Base-by-base conservation (phyloP, 2,888 invertebrate genomes). In the Yponomeuta sedellus region DNA sequence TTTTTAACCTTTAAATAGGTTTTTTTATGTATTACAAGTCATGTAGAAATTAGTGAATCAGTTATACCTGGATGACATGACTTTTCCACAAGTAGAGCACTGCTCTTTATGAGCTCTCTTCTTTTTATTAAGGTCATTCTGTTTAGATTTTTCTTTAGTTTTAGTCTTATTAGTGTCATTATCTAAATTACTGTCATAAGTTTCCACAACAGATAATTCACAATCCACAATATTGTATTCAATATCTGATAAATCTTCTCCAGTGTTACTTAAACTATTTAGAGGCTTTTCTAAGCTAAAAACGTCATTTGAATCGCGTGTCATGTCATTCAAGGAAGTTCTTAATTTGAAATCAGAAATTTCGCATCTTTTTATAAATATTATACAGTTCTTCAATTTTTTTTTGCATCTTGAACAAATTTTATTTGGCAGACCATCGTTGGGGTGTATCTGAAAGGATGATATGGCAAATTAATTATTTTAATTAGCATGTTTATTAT, bases 71-170 rank as follows among this genome's bases (percentile, higher is more conserved):
- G 91, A 91, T 28, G 91, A 90, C 85, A 92, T 86, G 34, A 91
- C 82, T 82, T 90, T 92, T n/a, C 91, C 92, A 79, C 92, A 92
- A 44, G 82, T 87, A 70, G 81, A 86, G 71, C 92, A 92, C 75
- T 92, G 92, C 65, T 85, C 83, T 69, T 82, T 83, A 25, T 69
- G 74, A 34, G 72, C 64, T 63, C 70, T 73, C 67, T 75, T 75
- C 66, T 72, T 76, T 59, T 68, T 69, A 52, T 65, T 67, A 58
- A 65, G 67, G 25, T 67, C 52, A 34, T 65, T 67, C 19, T 65
- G 62, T 65, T 39, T 52, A 52, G 12, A 68, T 64, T 69, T 67
- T 68, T 71, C 69, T 64, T 66, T 67, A 64, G 68, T 66, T 39
- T 34, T 63, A 28, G 34, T 28, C 56, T 62, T 65, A 67, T 68